Evolutionary conservation across 2,797 vertebrate species (phyloP), one percentile per base, ranked within the genome.

Genomic region (Aselliscus stoliczkanus): DNA sequence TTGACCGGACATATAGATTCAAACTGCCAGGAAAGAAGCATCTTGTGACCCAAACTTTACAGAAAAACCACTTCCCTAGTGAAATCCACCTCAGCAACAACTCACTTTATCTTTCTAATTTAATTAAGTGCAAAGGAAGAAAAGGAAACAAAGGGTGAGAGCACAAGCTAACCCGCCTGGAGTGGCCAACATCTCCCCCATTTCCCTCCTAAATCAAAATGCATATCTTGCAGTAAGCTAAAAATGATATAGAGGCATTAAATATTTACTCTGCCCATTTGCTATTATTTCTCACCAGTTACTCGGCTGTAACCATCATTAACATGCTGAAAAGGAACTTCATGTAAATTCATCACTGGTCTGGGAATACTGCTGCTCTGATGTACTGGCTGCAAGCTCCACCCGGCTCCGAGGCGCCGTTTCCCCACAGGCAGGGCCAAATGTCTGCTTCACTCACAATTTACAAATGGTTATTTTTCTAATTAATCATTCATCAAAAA

Each of bases 401-500:
- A 93, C 94, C 95, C 17, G 34, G 97, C 98, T 98, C 75, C 0
- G 94, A 98, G 98, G 98, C 96, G 34, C 97, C 42, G 97, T 98
- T 98, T 98, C 98, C 98, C 98, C 95, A 98, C 96, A 98, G 98
- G 98, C 98, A 97, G 97, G 98, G 98, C 98, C 98, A 98, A 98
- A 98, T 47, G 98, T 98, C 98, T 98, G 97, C 97, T 98, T 98
- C 97, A 97, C 98, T 98, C 98, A 97, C 98, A 97, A 98, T 98
- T 98, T 98, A 98, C 98, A 98, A 98, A 98, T 96, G 97, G 98
- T 98, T 97, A 98, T 99, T 98, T 98, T 98, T 98, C 97, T 98
- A 99, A 99, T 99, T 98, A 99, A 98, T 98, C 98, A 99, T 99
- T 98, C 98, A 99, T 98, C 98, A 98, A 98, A 99, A 98, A 97